Evolutionary conservation across 2,113 vertebrate species (phyloP), one percentile per base, ranked within the genome.

Genomic region (Corythornis cristatus): DNA sequence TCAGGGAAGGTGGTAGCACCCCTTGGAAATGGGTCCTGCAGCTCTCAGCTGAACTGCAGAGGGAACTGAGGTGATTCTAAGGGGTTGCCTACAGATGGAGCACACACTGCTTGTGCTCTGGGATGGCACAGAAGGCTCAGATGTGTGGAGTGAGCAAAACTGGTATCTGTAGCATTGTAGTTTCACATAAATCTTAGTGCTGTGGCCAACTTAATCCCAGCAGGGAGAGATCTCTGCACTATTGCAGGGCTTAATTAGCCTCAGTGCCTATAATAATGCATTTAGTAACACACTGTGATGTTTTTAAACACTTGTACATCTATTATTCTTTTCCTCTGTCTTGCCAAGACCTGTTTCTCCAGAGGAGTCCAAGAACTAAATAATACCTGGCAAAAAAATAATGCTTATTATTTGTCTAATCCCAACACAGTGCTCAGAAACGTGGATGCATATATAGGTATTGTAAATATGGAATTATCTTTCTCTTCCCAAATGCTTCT

Each of bases 391-490:
- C 73, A 93, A 86, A 86, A 86, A 90, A 92, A 20, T 20, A 12
- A 68, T 87, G 54, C 23, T 84, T 79, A 51, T 61, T 83, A 37
- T 95, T 87, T 95, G 68, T 21, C 31, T 91, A 91, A 72, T 89
- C 85, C 81, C 62, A 53, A 83, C 91, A 62, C 62, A 82, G 48
- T 66, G 7, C 87, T 72, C 53, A 48, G 86, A 71, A 90, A 86
- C 54, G 20, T 58, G 15, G 75, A 45, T 57, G 23, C 42, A 5
- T 73, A 15, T 78, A 60, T 73, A 81, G 40, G 12, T 78, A 85
- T 26, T 58, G 72, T 89, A 93, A 93, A 89, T 83, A 88, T 15
- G 33, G 71, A 82, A 83, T 89, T 89, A 66, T 88, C 50, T 82
- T 70, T 79, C 42, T 85, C 37, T 91, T 94, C 72, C 54, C 42